A percentile compares a stretch with the other conserved stretches of the same genome.
Conservation (phyloP, 2,113 vertebrate genomes). For the Phalacrocorax aristotelis region DNA sequence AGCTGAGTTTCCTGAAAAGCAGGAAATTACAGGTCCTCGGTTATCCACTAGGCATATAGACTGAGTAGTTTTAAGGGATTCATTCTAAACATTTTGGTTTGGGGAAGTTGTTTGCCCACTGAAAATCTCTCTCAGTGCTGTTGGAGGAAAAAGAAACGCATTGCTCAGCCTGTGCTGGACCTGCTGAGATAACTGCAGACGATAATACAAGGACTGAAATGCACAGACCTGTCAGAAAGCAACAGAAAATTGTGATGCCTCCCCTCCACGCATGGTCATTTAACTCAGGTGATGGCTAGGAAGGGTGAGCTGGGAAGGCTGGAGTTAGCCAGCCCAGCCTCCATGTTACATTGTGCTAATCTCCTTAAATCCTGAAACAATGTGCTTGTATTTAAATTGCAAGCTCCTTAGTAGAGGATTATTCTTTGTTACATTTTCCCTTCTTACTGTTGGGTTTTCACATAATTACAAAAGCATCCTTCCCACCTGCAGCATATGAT, state of each 20-base stretch:
- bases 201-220: not conserved
- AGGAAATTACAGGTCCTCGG: not conserved
- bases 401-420: conserved; percentile 43
- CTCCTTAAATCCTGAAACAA: conserved; percentile 22
- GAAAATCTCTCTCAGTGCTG: not conserved
- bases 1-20: not conserved
- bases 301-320: not conserved
- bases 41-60: not conserved
- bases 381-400: not conserved
- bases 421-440: not conserved
- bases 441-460: not conserved
- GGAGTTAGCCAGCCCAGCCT: not conserved
- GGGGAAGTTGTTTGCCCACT: not conserved
- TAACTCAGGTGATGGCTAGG: not conserved
- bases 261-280: not conserved
- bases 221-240: not conserved
- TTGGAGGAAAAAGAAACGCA: not conserved
- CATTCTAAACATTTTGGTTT: not conserved
- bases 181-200: not conserved
- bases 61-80: not conserved
- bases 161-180: not conserved
- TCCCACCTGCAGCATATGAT: not conserved
- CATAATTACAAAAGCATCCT: not conserved
- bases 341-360: not conserved
- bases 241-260: not conserved